Conservation (phyloP, 2,888 invertebrate genomes). For the Hydrotaea diabolus region DNA sequence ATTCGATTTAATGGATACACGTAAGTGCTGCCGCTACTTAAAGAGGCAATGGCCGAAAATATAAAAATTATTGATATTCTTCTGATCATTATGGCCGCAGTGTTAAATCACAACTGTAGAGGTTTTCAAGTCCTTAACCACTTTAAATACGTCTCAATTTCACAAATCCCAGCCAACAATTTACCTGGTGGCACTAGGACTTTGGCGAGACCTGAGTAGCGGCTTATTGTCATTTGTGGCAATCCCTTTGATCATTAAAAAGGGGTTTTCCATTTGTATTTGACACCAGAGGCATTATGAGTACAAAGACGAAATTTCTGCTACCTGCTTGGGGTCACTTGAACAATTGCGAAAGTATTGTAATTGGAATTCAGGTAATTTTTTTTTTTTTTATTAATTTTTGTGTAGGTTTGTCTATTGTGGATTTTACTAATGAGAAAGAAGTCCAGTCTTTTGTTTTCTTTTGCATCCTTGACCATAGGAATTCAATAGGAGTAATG, state of each 20-base stretch:
- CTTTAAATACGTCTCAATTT: constrained; percentile 5
- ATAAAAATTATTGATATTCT: constrained; percentile 28
- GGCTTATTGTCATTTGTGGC: constrained; percentile 25
- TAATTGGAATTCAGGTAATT: neutral
- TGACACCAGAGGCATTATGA: neutral
- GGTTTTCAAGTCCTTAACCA: neutral
- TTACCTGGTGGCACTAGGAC: neutral
- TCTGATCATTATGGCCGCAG: constrained; percentile 28
- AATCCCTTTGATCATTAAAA: neutral
- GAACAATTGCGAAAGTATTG: neutral
- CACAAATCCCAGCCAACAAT: neutral
- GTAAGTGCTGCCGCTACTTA: neutral
- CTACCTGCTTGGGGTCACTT: constrained; percentile 14
- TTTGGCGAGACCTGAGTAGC: neutral
- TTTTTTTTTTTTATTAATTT: neutral
- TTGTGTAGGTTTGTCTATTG: constrained; percentile 17
- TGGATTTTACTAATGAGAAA: constrained; percentile 33
- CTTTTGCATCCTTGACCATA: neutral
- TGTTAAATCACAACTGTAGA: constrained; percentile 45
- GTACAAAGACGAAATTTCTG: neutral
- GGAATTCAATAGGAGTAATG: neutral
- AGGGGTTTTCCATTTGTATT: constrained; percentile 7
- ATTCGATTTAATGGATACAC: neutral
- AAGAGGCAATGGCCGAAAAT: neutral
- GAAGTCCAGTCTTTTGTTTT: constrained; percentile 40